Percentiles rank a stretch among this genome's conserved stretches.
Evolutionary conservation across 2,888 invertebrate species (phyloP).

Genomic region (Creontiades dilutus): DNA sequence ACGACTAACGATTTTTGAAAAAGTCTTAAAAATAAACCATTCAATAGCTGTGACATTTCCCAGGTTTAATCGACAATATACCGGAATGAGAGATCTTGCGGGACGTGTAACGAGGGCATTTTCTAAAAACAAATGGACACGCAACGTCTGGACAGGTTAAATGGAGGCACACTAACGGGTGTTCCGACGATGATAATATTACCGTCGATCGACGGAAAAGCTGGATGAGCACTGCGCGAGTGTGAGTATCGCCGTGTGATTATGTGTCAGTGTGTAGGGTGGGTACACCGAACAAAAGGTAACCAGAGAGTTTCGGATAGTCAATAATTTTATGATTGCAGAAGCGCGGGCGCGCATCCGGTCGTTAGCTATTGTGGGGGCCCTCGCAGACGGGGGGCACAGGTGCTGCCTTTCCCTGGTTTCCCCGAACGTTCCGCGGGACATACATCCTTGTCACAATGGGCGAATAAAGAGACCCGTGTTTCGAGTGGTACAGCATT

Average conservation of each 20-base stretch:
- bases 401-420: constrained; percentile 39
- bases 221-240: constrained; percentile 8
- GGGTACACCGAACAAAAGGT: background rate
- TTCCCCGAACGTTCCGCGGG: constrained; percentile 22
- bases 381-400: constrained; percentile 6
- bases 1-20: too few species aligned
- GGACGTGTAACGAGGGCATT: background rate
- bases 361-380: constrained; percentile 57
- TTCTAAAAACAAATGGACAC: background rate
- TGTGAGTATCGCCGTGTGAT: background rate
- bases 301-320: background rate
- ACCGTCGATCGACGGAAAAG: constrained; percentile 35
- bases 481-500: background rate
- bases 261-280: background rate
- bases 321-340: constrained; percentile 58
- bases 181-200: constrained; percentile 24
- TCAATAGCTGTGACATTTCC: too few species aligned
- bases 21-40: too few species aligned
- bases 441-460: constrained; percentile 42
- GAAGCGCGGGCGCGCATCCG: constrained; percentile 57
- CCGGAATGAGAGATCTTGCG: too few species aligned
- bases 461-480: constrained; percentile 22
- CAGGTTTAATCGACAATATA: too few species aligned
- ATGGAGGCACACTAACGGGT: constrained; percentile 1
- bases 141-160: background rate